Evolutionary conservation across 2,797 vertebrate genomes (phyloP).

Genomic region (Alcedo quadribrachys): DNA sequence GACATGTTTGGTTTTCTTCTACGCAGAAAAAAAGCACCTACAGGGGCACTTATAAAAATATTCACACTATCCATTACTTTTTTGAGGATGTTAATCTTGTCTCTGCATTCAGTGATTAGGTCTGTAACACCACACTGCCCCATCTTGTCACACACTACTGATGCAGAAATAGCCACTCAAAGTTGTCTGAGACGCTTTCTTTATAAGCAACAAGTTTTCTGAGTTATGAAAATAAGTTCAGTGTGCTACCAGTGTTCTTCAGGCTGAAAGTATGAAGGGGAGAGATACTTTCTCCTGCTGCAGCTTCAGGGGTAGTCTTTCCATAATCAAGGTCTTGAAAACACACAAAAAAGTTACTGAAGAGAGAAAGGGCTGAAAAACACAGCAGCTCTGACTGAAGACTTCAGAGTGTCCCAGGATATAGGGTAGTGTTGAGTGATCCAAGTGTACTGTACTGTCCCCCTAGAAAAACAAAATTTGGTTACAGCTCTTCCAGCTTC

Average conservation of each 20-base stretch:
- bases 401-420: not conserved
- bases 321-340: not conserved
- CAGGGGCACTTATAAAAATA: not conserved
- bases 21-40: not conserved
- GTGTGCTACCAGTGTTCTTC: not conserved
- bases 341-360: not conserved
- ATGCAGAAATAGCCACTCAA: not conserved
- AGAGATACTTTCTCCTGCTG: not conserved
- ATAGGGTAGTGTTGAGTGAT: not conserved
- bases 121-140: not conserved
- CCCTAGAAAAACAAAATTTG: not conserved
- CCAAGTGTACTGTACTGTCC: not conserved
- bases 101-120: not conserved
- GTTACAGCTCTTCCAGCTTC: not conserved
- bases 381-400: not conserved
- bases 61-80: not conserved
- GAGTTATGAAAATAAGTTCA: not conserved
- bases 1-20: not conserved
- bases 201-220: not conserved
- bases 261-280: not conserved
- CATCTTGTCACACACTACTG: not conserved
- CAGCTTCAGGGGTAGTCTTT: not conserved
- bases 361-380: not conserved
- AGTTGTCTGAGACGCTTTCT: not conserved
- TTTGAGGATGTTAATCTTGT: not conserved